Base-by-base conservation (phyloP, 2,113 vertebrate species). In the Pelvicachromis taeniatus region DNA sequence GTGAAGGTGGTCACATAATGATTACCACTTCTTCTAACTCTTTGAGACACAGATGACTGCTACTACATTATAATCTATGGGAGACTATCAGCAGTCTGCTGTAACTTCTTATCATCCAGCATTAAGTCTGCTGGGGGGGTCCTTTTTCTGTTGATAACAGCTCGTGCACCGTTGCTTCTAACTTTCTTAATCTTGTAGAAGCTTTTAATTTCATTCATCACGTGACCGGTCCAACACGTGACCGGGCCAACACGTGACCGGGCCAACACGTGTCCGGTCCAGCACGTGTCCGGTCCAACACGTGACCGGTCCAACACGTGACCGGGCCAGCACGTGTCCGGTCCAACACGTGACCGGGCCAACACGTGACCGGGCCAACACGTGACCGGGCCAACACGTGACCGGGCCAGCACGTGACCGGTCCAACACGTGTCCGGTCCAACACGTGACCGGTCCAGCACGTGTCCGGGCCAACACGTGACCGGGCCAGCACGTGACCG, bases 161-260 rank as follows among this genome's bases (percentile, higher is more conserved):
- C 35, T 63, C 10, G 35, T 17, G 19, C 16, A 35, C 35, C 11
- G 6, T 35, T 63, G 9, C 31, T 12, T 42, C 11, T 13, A 2
- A 42, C 40, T 42, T 12, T 13, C 40, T 42, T 42, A 13, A 42
- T 42, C 11, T 42, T 4, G 11, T 42, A 4, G 9, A 61, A 61
- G 17, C 31, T 61, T 42, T 42, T 35, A 5, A n/a, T 61, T 61
- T 61, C 17, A 11, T 61, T n/a, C 58, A 35, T 5, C 56, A 33
- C 9, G 14, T 29, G 29, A 29, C 29, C 29, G 50, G 48, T 1
- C 50, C 1, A 0, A 52, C 19, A 1, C 9, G 50, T 4, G 1
- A 0, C 2, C 19, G 26, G 26, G 2, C 26, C 26, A 26, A 26
- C 26, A 2, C 26, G 26, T 26, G 26, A 26, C 26, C 26, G 26